Evolutionary conservation across 2,797 vertebrate genomes (phyloP).

Genomic region (Allobates femoralis): DNA sequence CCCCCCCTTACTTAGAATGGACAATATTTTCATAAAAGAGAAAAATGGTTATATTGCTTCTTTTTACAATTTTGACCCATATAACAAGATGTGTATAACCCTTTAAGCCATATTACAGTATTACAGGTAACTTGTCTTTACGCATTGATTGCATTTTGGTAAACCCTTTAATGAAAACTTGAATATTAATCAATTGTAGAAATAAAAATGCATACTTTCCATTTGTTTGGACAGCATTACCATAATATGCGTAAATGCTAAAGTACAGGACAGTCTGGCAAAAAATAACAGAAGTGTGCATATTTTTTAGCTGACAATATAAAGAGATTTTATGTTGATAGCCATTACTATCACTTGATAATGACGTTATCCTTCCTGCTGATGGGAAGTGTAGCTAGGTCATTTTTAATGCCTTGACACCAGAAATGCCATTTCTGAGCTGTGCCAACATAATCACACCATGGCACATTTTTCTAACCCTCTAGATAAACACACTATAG

Average conservation of each 20-base stretch:
- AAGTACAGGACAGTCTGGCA: conserved; percentile 16
- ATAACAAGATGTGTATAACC: too few species aligned
- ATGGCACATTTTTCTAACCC: conserved; percentile 6
- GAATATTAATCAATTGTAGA: neutral
- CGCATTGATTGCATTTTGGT: neutral
- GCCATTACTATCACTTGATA: conserved; percentile 36
- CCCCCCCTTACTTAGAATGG: too few species aligned
- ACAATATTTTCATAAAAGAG: too few species aligned
- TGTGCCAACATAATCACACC: conserved; percentile 20
- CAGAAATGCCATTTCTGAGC: conserved; percentile 20
- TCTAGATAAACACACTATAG: neutral
- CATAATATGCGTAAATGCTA: neutral
- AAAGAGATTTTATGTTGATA: conserved; percentile 11
- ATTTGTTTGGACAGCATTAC: conserved; percentile 1
- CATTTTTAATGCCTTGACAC: conserved; percentile 30
- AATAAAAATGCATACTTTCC: neutral
- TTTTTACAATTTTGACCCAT: too few species aligned
- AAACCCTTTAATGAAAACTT: neutral
- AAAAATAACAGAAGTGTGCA: conserved; percentile 17
- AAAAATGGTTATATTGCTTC: too few species aligned
- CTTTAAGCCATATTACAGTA: too few species aligned
- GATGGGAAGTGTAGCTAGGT: conserved; percentile 30
- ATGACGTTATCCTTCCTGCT: conserved; percentile 54
- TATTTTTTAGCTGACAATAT: conserved; percentile 15
- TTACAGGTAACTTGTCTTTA: neutral